Evolutionary conservation across 2,797 vertebrate species (phyloP), one percentile per base, ranked within the genome.

Genomic region (Phoxinus dragarum): DNA sequence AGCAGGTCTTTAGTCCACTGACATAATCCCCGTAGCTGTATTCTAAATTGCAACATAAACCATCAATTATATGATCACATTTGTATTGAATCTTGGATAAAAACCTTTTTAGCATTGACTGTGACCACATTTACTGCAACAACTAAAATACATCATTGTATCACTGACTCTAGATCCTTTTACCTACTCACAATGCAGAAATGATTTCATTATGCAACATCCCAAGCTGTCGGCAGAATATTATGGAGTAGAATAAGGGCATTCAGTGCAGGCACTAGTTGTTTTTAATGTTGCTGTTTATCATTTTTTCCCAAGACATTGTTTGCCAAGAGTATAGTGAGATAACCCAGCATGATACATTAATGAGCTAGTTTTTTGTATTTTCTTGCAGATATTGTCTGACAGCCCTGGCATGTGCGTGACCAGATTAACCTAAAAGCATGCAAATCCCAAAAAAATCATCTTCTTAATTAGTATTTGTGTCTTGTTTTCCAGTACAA

Each of bases 281-380:
- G n/a, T 38, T 76, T 56, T 76, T 82, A 85, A 82, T 87, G 68
- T 59, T n/a, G 64, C 82, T 68, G 36, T 61, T 76, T 72, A 49
- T 87, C 38, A 80, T 56, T 83, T 77, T 27, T 80, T 42, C 47
- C 82, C 61, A 71, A 85, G 17, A 56, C 38, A 73, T 68, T 72
- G 54, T 86, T 80, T 76, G 64, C 31, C 76, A 76, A 71, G 40
- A 85, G 44, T 74, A 38, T n/a, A 77, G 61, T 75, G 21, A 40
- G 36, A 75, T 72, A 16, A 75, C 10, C 83, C 42, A 74, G 17
- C 80, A 75, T 52, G 64, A 82, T 66, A 61, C 69, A 82, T 80
- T 80, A 80, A 76, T 87, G 59, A 54, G 42, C 66, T 61, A 42
- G 23, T 80, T 87, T 78, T 75, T 56, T 67, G 44, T 81, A 69